phyloP scores from a whole-genome alignment of 35 echinoderm and acorn worm genomes.

The Acanthaster planci region DNA sequence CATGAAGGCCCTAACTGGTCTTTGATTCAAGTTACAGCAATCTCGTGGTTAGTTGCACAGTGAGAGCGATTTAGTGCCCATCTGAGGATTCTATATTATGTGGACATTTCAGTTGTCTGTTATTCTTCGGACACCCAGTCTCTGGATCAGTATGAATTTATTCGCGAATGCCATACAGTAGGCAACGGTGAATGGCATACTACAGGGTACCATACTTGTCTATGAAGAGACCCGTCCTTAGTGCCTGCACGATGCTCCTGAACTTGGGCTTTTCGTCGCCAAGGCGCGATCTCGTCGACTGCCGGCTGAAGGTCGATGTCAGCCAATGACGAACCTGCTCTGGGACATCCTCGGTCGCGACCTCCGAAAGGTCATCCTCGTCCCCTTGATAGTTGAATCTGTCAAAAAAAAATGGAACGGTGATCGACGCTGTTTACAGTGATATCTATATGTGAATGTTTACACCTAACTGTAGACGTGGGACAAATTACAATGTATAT shows the following conservation, averaged over 20 bases:
- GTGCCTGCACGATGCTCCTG: conserved; percentile 96
- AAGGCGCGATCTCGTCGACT: conserved; percentile 74
- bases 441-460: no score
- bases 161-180: no score
- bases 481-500: no score
- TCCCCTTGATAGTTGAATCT: conserved; percentile 86
- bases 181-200: no score
- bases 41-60: no score
- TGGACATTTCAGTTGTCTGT: no score
- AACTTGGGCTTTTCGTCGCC: conserved; percentile 96
- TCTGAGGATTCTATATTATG: no score
- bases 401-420: not conserved
- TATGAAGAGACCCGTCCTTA: conserved; percentile 93
- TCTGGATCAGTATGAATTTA: no score
- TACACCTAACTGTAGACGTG: not conserved
- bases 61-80: no score
- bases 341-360: conserved; percentile 89
- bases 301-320: conserved; percentile 96
- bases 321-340: conserved; percentile 97
- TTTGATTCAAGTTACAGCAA: no score
- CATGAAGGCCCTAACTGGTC: no score
- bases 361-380: conserved; percentile 95
- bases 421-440: not conserved
- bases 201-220: conserved; percentile 60
- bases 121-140: no score